Percentiles rank a stretch among this genome's conserved stretches.
Conservation (phyloP, 2,797 vertebrate species). For the Staurois parvus region DNA sequence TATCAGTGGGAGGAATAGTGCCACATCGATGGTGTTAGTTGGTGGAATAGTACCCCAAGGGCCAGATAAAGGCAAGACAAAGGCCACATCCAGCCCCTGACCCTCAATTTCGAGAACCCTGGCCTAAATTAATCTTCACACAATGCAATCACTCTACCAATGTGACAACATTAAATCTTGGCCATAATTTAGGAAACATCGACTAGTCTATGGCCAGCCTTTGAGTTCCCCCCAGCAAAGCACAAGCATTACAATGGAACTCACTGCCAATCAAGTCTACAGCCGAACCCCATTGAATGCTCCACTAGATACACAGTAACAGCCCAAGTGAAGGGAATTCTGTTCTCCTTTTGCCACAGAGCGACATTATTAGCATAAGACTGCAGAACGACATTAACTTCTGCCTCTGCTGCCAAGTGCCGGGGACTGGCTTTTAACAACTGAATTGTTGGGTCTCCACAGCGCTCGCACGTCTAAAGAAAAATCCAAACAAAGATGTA, state of each 20-base stretch:
- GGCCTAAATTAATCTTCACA: too few relatives aligned
- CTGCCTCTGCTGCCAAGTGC: slow-evolving; percentile 40
- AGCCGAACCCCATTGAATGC: background rate
- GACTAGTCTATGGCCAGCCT: background rate
- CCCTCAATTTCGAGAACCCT: too few relatives aligned
- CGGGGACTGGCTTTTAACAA: slow-evolving; percentile 38
- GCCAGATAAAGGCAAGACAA: too few relatives aligned
- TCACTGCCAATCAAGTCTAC: background rate
- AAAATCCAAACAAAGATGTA: slow-evolving; percentile 54
- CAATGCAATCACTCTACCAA: too few relatives aligned
- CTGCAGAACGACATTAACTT: slow-evolving; percentile 23
- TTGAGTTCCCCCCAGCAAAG: background rate
- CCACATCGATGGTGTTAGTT: too few relatives aligned
- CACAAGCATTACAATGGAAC: background rate
- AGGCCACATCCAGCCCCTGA: too few relatives aligned
- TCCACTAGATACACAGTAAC: slow-evolving; percentile 11
- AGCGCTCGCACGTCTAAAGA: slow-evolving; percentile 42
- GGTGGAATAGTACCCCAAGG: too few relatives aligned
- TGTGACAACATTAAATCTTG: background rate
- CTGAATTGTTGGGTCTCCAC: slow-evolving; percentile 47
- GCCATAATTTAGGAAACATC: background rate
- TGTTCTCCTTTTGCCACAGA: slow-evolving; percentile 6
- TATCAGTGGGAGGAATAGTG: too few relatives aligned
- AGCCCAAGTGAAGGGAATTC: slow-evolving; percentile 8
- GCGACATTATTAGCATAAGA: slow-evolving; percentile 38